Evolutionary conservation across 92 coral and sea anemone genomes (phyloP), one percentile per base, ranked within the genome.

Genomic region (Phenganax stokvisi): DNA sequence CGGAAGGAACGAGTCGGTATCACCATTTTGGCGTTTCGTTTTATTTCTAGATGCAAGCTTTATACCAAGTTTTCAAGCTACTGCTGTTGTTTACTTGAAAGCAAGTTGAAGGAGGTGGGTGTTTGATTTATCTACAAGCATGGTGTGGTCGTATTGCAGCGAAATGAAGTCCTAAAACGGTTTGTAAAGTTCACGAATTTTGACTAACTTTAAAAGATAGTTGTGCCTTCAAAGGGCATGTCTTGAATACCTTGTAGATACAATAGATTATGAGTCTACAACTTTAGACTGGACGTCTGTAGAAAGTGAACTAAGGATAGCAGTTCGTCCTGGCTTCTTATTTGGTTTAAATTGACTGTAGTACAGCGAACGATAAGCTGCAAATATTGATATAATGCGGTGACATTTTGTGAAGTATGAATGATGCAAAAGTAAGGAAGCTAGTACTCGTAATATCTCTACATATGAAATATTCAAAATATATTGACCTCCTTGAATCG

Each of bases 1-100:
- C 83, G 83, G 83, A 79, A 79, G 83, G 74, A 79, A 64, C 83
- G 73, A 77, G 83, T 79, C 68, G 60, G 74, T 61, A 62, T 77
- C 83, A 79, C 59, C 83, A 79, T 63, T 51, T 79, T 79, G 58
- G 74, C 68, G 29, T 79, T 79, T 79, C 73, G 74, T 51, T 62
- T 79, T 79, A 53, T 65, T 78, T 73, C 73, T 53, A 62, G 74
- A 62, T 79, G 74, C 83, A 63, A 60, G 83, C 0, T 61, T 64
- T 60, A 44, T 79, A 60, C 68, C 10, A 72, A 73, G 30, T 79
- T 51, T 79, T 31, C 62, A 28, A 53, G 17, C 29, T 59, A 51
- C 51, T 79, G 59, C 56, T 51, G 28, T 63, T 51, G 73, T 79
- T 68, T 54, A 79, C 52, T 51, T 79, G 16, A n/a, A 63, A 29